phyloP scores from a whole-genome alignment of 2,113 vertebrate genomes.

The Reinhardtius hippoglossoides region DNA sequence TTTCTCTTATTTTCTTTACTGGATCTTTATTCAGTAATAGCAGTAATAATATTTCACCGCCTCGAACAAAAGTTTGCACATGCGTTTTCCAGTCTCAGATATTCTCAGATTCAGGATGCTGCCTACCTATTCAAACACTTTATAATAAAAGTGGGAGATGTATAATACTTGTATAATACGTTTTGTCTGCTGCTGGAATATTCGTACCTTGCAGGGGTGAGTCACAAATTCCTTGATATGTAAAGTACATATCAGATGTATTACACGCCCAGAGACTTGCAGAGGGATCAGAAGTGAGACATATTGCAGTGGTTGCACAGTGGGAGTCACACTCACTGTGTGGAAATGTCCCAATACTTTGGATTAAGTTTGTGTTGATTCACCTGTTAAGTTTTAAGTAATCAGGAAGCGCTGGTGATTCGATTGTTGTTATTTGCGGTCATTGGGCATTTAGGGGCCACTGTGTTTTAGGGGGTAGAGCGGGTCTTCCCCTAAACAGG shows the following conservation, averaged over 20 bases:
- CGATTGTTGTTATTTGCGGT: no score
- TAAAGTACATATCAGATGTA: constrained; percentile 35
- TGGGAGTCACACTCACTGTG: not conserved
- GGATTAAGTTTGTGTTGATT: no score
- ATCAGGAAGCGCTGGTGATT: no score
- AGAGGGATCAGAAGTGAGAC: not conserved
- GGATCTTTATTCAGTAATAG: not conserved
- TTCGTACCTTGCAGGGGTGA: constrained; percentile 35
- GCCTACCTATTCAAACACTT: constrained; percentile 42
- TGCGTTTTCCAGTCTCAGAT: constrained; percentile 13
- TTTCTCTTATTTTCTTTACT: not conserved
- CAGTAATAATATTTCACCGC: not conserved
- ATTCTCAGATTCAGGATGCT: constrained; percentile 31
- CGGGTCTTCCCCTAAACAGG: no score
- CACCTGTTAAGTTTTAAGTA: no score
- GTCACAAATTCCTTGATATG: constrained; percentile 45
- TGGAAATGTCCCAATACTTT: no score
- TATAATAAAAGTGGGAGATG: constrained; percentile 14
- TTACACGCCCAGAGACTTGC: constrained; percentile 13
- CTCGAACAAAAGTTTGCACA: constrained; percentile 12
- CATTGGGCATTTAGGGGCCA: no score
- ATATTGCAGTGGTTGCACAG: not conserved
- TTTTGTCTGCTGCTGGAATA: constrained; percentile 6
- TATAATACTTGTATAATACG: not conserved
- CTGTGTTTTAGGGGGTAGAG: no score